phyloP scores from a whole-genome alignment of 2,113 vertebrate genomes.

The Bufo bufo region DNA sequence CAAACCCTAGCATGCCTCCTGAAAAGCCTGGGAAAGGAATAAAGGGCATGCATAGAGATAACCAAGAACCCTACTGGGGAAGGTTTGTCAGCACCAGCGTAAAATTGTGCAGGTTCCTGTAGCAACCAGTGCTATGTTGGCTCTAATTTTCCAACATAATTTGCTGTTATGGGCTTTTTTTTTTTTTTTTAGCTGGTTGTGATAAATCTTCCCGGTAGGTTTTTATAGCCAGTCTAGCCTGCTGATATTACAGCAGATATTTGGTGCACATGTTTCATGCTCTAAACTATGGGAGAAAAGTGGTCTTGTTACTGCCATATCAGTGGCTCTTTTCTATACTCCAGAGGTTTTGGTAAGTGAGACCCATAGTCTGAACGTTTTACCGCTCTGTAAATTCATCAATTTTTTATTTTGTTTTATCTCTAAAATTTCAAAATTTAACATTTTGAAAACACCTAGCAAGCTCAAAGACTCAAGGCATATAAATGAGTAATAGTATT shows the following conservation, averaged over 20 bases:
- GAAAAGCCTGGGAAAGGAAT: background rate
- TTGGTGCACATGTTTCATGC: background rate
- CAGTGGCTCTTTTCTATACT: background rate
- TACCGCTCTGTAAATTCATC: too few relatives aligned
- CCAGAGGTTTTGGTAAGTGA: background rate
- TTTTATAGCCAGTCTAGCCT: background rate
- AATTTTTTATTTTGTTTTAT: too few relatives aligned
- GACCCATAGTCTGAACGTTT: background rate
- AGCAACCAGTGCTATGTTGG: background rate
- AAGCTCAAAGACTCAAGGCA: too few relatives aligned
- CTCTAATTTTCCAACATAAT: background rate
- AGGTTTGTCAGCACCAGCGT: background rate
- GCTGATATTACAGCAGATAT: background rate
- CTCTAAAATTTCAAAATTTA: too few relatives aligned
- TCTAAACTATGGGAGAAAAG: background rate
- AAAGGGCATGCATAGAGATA: background rate
- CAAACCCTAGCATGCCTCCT: slow-evolving; percentile 44
- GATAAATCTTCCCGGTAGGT: background rate
- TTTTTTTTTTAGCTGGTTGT: background rate
- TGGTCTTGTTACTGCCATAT: background rate
- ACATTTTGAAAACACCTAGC: too few relatives aligned
- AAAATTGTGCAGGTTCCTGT: background rate
- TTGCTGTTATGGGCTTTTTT: background rate
- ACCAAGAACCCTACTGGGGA: background rate
- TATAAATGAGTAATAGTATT: too few relatives aligned